A percentile compares a stretch with the other conserved stretches of the same genome.
Conservation (phyloP, 2,113 vertebrate species). For the Anhinga anhinga region DNA sequence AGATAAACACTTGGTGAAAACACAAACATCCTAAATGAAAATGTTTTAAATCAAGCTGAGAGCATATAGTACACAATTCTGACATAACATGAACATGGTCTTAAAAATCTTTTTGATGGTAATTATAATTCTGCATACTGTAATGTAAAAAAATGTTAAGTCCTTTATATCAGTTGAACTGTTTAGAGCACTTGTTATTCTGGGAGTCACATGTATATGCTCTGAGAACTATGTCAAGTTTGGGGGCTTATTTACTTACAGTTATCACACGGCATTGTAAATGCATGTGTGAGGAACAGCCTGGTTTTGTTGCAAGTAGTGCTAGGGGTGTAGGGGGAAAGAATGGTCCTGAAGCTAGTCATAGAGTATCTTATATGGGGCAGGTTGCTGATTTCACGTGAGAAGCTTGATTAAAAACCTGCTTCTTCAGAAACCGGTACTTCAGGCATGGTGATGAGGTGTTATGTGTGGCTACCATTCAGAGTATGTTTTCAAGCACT, state of each 20-base stretch:
- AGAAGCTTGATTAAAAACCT: no score
- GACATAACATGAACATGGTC: neutral
- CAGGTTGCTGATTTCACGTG: no score
- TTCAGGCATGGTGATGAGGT: no score
- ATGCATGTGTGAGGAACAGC: accelerated
- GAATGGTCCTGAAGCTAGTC: no score
- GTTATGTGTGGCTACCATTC: no score
- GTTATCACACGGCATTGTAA: neutral
- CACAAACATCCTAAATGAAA: neutral
- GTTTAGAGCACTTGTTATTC: neutral
- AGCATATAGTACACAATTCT: neutral
- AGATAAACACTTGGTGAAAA: neutral
- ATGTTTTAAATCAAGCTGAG: neutral
- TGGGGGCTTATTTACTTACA: neutral
- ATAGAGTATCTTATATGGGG: no score
- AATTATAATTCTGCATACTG: neutral
- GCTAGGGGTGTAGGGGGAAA: no score
- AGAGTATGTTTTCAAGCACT: no score
- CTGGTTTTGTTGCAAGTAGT: neutral
- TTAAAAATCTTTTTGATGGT: neutral
- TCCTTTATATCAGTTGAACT: neutral
- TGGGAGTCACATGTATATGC: accelerated
- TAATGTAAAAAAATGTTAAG: neutral
- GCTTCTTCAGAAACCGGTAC: no score
- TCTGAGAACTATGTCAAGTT: neutral